A percentile compares a stretch with the other conserved stretches of the same genome.
phyloP scores from a whole-genome alignment of 2,888 invertebrate genomes.

The Uloborus plumipes region DNA sequence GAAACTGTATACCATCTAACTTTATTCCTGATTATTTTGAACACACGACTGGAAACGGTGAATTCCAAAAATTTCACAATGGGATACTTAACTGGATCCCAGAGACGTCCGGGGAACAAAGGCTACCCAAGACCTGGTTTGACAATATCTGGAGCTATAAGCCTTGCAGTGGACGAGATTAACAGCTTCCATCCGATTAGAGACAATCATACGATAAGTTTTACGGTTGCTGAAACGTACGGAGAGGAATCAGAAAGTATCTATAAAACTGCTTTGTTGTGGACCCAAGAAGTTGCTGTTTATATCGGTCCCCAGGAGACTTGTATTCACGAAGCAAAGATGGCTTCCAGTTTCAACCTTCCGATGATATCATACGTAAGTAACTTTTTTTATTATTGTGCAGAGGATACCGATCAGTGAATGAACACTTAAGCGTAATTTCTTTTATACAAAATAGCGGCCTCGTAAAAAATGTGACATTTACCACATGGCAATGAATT shows the following conservation, averaged over 20 bases:
- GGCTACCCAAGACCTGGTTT: constrained; percentile 82
- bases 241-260: constrained; percentile 91
- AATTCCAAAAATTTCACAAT: constrained; percentile 78
- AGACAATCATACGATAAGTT: constrained; percentile 82
- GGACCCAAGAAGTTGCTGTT: constrained; percentile 86
- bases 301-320: constrained; percentile 93
- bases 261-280: constrained; percentile 84
- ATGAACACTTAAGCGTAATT: too few species aligned
- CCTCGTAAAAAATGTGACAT: too few species aligned
- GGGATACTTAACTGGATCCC: constrained; percentile 88
- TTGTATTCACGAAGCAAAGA: constrained; percentile 91
- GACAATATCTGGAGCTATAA: constrained; percentile 83
- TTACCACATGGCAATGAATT: too few species aligned
- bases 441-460: too few species aligned
- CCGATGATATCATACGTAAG: constrained; percentile 97
- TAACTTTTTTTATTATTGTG: constrained; percentile 69
- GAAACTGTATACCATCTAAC: too few species aligned
- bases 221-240: constrained; percentile 89
- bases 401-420: too few species aligned
- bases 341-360: constrained; percentile 93
- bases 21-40: too few species aligned
- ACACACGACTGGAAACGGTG: too few species aligned
- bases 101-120: constrained; percentile 81
- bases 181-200: constrained; percentile 70
- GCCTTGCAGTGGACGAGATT: constrained; percentile 87